A percentile compares a stretch with the other conserved stretches of the same genome.
Conservation (phyloP, 1,140 invertebrate species). For the Solenopsis fugax region DNA sequence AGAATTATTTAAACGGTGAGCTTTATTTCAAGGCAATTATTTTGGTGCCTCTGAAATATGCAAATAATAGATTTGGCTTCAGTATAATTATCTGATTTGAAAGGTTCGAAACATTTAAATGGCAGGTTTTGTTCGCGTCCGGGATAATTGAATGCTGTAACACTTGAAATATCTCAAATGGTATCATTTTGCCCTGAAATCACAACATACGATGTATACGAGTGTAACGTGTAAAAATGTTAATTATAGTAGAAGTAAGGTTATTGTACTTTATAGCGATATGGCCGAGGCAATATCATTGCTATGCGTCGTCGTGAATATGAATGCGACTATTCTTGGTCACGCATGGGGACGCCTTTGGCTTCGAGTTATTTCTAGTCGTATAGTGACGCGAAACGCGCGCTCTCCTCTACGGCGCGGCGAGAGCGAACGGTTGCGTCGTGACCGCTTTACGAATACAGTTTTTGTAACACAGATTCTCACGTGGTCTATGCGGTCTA, state of each 20-base stretch:
- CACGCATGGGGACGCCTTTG: constrained; percentile 59
- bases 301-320: constrained; percentile 17
- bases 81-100: not conserved
- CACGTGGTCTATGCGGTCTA: not conserved
- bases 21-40: not conserved
- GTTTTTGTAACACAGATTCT: constrained; percentile 53
- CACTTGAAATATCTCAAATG: not conserved
- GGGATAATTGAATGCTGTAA: not conserved
- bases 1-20: not conserved
- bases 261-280: constrained; percentile 12
- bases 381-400: constrained; percentile 36
- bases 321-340: constrained; percentile 55
- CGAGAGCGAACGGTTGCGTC: constrained; percentile 27
- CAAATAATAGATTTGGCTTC: not conserved
- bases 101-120: not conserved
- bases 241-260: constrained; percentile 32
- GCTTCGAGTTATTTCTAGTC: constrained; percentile 60
- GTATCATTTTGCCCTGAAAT: not conserved
- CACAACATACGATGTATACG: not conserved
- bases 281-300: not conserved
- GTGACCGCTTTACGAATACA: constrained; percentile 29
- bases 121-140: no score
- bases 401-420: constrained; percentile 32
- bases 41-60: not conserved
- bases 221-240: not conserved